Conservation (phyloP, 2,888 invertebrate species). For the Operophtera brumata region DNA sequence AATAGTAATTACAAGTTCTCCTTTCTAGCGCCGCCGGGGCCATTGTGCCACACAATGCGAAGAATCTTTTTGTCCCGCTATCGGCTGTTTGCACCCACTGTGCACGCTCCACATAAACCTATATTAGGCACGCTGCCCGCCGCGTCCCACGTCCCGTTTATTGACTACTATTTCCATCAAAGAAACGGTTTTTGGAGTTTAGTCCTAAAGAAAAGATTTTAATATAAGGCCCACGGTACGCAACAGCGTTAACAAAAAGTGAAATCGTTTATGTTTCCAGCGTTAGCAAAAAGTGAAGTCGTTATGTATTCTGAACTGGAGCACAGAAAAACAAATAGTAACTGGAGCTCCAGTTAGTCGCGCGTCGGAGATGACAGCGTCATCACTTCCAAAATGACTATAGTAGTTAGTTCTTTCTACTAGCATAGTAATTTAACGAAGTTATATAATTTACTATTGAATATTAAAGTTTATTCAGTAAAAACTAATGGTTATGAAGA, state of each 20-base stretch:
- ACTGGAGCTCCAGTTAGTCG: too few species aligned
- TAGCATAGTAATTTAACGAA: too few species aligned
- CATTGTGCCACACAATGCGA: slow-evolving; percentile 75
- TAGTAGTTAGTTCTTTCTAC: too few species aligned
- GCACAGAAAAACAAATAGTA: too few species aligned
- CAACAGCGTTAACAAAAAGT: too few species aligned
- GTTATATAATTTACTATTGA: not conserved
- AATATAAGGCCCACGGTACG: too few species aligned
- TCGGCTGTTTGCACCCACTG: slow-evolving; percentile 73
- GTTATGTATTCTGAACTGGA: too few species aligned
- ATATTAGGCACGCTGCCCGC: slow-evolving; percentile 44
- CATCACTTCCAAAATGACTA: too few species aligned
- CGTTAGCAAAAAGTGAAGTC: too few species aligned
- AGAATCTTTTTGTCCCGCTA: slow-evolving; percentile 78
- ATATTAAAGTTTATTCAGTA: not conserved
- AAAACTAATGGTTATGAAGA: slow-evolving; percentile 1
- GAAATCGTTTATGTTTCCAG: too few species aligned
- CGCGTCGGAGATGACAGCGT: too few species aligned
- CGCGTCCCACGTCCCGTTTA: slow-evolving; percentile 42
- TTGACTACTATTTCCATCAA: slow-evolving; percentile 40
- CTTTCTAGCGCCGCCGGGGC: slow-evolving; percentile 53
- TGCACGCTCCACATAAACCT: slow-evolving; percentile 48
- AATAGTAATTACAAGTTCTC: slow-evolving; percentile 79
- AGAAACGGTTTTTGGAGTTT: not conserved
- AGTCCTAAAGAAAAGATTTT: too few species aligned